Percentiles rank a stretch among this genome's conserved stretches.
Evolutionary conservation across 2,113 vertebrate genomes (phyloP).

Genomic region (Aleadryas rufinucha): DNA sequence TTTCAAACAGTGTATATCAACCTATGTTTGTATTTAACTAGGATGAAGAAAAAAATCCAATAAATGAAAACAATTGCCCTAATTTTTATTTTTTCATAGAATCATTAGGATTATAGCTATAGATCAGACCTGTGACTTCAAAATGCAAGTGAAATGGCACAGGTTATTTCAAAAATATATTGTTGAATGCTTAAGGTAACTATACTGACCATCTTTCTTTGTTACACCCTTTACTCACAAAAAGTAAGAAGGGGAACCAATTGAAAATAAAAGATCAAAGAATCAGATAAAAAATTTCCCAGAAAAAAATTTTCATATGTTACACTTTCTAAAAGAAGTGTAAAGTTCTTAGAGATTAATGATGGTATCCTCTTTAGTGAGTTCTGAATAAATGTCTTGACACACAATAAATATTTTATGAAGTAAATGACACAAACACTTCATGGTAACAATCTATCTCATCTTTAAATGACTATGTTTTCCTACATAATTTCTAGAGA

Average conservation of each 20-base stretch:
- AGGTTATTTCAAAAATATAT: slow-evolving; percentile 3
- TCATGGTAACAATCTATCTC: neutral
- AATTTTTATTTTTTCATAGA: neutral
- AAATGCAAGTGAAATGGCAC: slow-evolving; percentile 1
- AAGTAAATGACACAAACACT: neutral
- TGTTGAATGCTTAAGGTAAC: neutral
- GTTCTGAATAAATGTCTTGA: neutral
- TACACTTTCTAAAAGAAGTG: neutral
- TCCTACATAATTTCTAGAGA: neutral
- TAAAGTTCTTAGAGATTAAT: neutral
- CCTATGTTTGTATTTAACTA: neutral
- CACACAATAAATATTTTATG: neutral
- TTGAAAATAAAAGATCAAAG: slow-evolving; percentile 6
- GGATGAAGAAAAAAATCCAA: neutral
- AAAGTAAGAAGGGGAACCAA: neutral
- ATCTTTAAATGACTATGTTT: neutral
- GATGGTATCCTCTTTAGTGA: neutral
- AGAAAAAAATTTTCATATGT: neutral
- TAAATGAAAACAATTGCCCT: neutral
- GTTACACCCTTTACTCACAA: neutral
- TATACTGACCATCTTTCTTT: neutral
- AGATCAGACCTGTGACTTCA: neutral
- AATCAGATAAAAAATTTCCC: neutral
- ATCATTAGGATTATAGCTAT: neutral
- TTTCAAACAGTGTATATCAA: neutral